Evolutionary conservation across 2,888 invertebrate genomes (phyloP).

Genomic region (Halictus quadricinctus): DNA sequence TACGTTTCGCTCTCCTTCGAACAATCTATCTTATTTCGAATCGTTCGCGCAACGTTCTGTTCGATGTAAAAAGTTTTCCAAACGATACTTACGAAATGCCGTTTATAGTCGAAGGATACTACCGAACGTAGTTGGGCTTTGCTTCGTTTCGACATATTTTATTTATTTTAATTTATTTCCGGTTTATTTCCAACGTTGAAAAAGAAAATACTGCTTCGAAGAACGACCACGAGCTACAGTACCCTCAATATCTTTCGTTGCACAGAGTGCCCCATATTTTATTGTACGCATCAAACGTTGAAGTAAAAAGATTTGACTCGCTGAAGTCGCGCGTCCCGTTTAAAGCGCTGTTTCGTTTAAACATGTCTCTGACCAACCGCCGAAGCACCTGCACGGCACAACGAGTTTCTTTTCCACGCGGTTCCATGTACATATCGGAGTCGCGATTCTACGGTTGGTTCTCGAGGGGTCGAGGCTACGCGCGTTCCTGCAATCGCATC

Average conservation of each 20-base stretch:
- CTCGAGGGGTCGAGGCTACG: neutral
- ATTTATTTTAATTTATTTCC: conserved; percentile 6
- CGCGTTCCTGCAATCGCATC: conserved; percentile 15
- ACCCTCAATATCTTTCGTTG: neutral
- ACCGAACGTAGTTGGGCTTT: neutral
- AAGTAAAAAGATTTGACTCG: neutral
- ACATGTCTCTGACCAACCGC: neutral
- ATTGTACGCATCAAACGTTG: neutral
- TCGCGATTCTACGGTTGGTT: conserved; percentile 6
- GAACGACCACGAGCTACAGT: neutral
- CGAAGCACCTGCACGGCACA: neutral
- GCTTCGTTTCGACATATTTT: neutral
- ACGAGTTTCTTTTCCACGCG: neutral
- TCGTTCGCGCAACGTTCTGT: neutral
- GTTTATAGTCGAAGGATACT: neutral
- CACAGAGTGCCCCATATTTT: neutral
- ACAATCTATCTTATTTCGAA: neutral
- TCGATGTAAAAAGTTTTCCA: conserved; percentile 5
- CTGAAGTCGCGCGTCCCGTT: conserved; percentile 8
- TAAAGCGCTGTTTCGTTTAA: neutral
- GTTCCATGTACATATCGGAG: conserved; percentile 24
- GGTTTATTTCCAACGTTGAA: neutral
- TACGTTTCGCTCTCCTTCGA: neutral
- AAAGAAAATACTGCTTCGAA: neutral
- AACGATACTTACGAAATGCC: neutral